Conservation (phyloP, 1,140 invertebrate genomes). For the Pseudomyrmex cubaensis region DNA sequence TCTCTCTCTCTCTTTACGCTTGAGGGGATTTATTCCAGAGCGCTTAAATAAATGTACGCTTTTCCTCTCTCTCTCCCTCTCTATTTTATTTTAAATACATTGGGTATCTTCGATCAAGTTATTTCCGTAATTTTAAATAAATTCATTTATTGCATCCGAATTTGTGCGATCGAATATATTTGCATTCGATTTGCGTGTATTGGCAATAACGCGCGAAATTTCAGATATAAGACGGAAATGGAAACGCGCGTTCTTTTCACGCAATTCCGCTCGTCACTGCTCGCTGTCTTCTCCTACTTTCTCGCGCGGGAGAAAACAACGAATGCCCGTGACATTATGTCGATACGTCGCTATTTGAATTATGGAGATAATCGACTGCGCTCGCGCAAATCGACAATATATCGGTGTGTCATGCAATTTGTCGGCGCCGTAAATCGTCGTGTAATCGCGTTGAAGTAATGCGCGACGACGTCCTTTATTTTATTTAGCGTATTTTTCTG, state of each 20-base stretch:
- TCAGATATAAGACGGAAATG: background rate
- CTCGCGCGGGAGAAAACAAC: background rate
- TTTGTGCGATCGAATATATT: background rate
- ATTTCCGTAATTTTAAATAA: background rate
- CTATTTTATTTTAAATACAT: background rate
- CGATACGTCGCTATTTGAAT: conserved; percentile 53
- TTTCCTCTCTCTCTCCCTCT: background rate
- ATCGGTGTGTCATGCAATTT: conserved; percentile 28
- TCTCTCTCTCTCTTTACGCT: background rate
- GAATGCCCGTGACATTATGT: conserved; percentile 41
- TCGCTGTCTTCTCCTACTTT: background rate
- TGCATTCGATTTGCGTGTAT: background rate
- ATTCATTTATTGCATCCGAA: background rate
- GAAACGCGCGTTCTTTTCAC: background rate
- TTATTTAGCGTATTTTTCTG: background rate
- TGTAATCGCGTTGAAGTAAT: conserved; percentile 12
- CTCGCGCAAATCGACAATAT: conserved; percentile 29
- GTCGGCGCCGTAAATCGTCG: conserved; percentile 33
- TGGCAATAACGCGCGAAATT: background rate
- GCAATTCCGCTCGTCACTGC: background rate
- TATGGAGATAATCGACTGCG: conserved; percentile 40
- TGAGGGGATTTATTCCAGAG: no score
- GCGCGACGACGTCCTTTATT: background rate
- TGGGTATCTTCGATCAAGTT: background rate
- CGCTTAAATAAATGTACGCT: no score